Evolutionary conservation across 2,113 vertebrate genomes (phyloP).

Genomic region (Prietella phreatophila): DNA sequence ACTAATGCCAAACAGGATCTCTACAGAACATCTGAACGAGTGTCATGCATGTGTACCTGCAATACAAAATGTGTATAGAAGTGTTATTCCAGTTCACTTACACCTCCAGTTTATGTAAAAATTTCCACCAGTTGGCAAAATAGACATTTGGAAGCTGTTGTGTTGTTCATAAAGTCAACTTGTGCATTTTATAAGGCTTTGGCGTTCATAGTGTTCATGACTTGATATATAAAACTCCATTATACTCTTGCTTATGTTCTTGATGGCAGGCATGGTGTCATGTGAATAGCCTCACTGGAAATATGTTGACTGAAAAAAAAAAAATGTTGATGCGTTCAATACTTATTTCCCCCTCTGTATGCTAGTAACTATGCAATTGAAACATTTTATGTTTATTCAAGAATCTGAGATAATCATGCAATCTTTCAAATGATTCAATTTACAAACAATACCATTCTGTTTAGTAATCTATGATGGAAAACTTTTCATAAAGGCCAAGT

Average conservation of each 20-base stretch:
- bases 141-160: neutral
- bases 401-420: neutral
- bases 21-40: conserved; percentile 41
- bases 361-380: neutral
- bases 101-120: neutral
- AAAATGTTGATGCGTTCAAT: too few species aligned
- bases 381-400: neutral
- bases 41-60: neutral
- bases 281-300: too few species aligned
- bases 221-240: neutral
- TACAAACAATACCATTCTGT: neutral
- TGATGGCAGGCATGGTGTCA: too few species aligned
- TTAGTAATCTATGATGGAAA: neutral
- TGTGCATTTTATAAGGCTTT: neutral
- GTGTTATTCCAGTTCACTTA: neutral
- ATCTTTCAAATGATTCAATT: neutral
- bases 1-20: conserved; percentile 63
- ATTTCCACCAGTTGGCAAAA: neutral
- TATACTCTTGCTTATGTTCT: neutral
- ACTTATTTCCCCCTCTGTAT: neutral
- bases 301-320: too few species aligned
- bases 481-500: neutral
- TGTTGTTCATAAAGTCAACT: neutral
- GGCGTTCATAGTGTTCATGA: too few species aligned
- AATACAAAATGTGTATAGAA: neutral